Conservation (phyloP, 1,140 invertebrate genomes). For the Lethrus apterus region DNA sequence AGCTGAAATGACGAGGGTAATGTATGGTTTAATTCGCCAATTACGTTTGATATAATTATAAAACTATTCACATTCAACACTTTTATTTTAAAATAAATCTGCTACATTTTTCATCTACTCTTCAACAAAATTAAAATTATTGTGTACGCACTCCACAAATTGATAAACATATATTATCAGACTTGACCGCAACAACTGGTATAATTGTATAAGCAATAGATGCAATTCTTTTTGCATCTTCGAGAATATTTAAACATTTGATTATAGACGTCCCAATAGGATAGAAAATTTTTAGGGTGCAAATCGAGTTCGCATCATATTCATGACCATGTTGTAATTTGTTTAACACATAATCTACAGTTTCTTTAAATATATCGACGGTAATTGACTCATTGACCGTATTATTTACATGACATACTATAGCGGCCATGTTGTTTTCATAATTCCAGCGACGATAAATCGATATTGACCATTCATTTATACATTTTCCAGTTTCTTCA, state of each 20-base stretch:
- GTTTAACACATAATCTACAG: constrained; percentile 62
- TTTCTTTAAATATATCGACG: constrained; percentile 54
- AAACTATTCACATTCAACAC: no score
- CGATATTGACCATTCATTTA: constrained; percentile 71
- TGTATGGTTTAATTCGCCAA: no score
- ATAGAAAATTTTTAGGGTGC: constrained; percentile 68
- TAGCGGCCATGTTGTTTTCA: constrained; percentile 76
- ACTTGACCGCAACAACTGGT: constrained; percentile 69
- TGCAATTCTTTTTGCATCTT: constrained; percentile 39
- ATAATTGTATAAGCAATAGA: constrained; percentile 63
- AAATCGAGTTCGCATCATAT: constrained; percentile 49
- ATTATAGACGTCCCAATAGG: constrained; percentile 54
- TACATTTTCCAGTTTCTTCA: constrained; percentile 78
- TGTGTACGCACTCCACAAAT: constrained; percentile 53
- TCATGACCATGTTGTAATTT: constrained; percentile 64
- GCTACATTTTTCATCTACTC: neutral
- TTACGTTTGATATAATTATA: no score
- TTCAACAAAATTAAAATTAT: constrained; percentile 13
- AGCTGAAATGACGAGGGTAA: no score
- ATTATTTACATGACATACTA: constrained; percentile 68
- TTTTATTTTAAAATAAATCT: neutral
- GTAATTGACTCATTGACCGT: constrained; percentile 45
- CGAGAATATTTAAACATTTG: constrained; percentile 45
- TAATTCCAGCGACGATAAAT: constrained; percentile 79
- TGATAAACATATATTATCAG: constrained; percentile 69